These are phyloP conservation scores for Microchrysa polita DNA, from an alignment of 2,888 invertebrate species.

Conservation along the genomic window DNA sequence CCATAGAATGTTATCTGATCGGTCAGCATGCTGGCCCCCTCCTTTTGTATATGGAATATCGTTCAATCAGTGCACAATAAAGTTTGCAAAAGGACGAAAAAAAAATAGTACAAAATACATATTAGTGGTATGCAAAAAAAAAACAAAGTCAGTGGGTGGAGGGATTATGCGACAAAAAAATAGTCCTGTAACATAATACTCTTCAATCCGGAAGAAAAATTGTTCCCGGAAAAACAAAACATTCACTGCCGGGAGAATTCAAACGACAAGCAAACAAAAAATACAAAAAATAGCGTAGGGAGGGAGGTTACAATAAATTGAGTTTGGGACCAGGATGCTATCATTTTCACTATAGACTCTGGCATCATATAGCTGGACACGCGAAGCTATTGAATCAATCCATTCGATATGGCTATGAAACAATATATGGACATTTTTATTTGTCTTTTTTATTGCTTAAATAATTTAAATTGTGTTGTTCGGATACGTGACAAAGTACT, in stretches of 20 bases:
- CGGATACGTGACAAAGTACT: slow-evolving; percentile 25
- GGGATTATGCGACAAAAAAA: background rate
- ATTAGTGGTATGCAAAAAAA: background rate
- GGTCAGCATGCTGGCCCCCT: background rate
- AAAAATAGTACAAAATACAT: no score
- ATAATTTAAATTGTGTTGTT: slow-evolving; percentile 38
- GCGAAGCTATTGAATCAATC: background rate
- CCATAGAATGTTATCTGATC: background rate
- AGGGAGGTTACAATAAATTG: no score
- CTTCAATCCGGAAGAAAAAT: slow-evolving; percentile 3
- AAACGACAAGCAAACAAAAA: no score
- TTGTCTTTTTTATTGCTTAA: slow-evolving; percentile 37
- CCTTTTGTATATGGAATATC: background rate
- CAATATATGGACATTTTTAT: slow-evolving; percentile 30
- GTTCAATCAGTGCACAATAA: slow-evolving; percentile 1
- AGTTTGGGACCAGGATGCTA: no score
- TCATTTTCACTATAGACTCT: no score
- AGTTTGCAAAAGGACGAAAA: background rate
- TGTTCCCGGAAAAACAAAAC: no score
- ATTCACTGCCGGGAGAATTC: no score
- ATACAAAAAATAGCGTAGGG: no score
- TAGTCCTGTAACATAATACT: background rate
- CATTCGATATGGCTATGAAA: background rate
- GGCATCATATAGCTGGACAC: background rate
- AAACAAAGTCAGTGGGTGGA: background rate